Evolutionary conservation across 2,113 vertebrate genomes (phyloP), one percentile per base, ranked within the genome.

Genomic region (Phaetusa simplex): DNA sequence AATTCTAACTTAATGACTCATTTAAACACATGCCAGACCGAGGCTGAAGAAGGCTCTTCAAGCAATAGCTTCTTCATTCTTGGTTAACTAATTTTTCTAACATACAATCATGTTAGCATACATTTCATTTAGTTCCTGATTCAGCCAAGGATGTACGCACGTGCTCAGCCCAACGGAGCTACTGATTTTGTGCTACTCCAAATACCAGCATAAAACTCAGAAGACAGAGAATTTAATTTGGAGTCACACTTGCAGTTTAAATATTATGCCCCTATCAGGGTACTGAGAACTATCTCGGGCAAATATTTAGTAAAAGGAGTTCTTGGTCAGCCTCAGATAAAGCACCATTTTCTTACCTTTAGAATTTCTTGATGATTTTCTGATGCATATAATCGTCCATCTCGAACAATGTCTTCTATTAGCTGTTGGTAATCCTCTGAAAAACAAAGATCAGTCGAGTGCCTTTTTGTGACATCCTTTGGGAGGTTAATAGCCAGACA

Each of bases 351-450:
- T 96, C 96, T 52, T 93, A 99, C 99, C 98, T 99, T 99, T 93
- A 99, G 93, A 86, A 99, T 99, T 89, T 99, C 99, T 97, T 99
- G 99, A 97, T 99, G 99, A 86, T 99, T 99, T 97, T 99, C 99
- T 2, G 99, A 99, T 92, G 99, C 99, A 1, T 99, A 99, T 77
- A 99, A 98, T 61, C 99, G 97, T 15, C 99, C 99, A 2, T 99
- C 99, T 19, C 99, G 98, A 67, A 99, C 99, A 47, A 99, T 99
- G 70, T 99, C 99, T 95, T 99, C 99, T 96, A 99, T 99, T 69
- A 99, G 96, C 82, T 99, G 99, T 97, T 99, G 99, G 97, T 99
- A 99, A 97, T 99, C 99, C 99, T 99, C 99, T 99, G 97, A 16
- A 97, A 96, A 94, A 77, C 34, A 96, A 78, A 92, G 55, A 42